Evolutionary conservation across 2,888 invertebrate genomes (phyloP).

Genomic region (Idaea biselata): DNA sequence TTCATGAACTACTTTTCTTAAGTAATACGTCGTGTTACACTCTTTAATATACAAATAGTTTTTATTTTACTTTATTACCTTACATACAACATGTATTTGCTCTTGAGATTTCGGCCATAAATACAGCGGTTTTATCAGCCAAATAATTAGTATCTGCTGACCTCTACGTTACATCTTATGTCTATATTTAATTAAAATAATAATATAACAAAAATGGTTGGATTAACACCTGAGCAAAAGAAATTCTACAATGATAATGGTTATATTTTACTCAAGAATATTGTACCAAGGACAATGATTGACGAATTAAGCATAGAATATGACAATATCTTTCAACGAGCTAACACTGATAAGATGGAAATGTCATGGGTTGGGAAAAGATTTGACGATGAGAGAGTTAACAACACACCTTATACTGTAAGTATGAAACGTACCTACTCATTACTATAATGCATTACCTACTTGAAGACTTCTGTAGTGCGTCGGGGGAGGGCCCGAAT

Average conservation of each 20-base stretch:
- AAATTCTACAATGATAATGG: constrained; percentile 77
- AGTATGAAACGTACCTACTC: constrained; percentile 19
- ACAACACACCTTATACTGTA: constrained; percentile 48
- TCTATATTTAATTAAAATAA: neutral
- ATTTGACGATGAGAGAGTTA: constrained; percentile 48
- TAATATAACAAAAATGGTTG: constrained; percentile 35
- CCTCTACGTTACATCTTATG: neutral
- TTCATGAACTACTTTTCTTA: too few species aligned
- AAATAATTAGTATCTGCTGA: neutral
- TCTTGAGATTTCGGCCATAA: constrained; percentile 9
- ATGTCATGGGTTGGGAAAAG: constrained; percentile 75
- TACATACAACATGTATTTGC: neutral
- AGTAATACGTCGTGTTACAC: too few species aligned
- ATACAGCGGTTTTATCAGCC: constrained; percentile 7
- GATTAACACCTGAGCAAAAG: constrained; percentile 65
- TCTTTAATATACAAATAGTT: too few species aligned
- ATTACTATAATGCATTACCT: too few species aligned
- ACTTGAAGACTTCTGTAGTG: too few species aligned
- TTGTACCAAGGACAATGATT: constrained; percentile 66
- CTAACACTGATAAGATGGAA: constrained; percentile 70
- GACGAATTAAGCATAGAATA: constrained; percentile 70
- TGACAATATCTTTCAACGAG: constrained; percentile 71
- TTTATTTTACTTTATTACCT: too few species aligned
- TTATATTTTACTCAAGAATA: constrained; percentile 68
- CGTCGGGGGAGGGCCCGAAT: too few species aligned